Base-by-base conservation (phyloP, 1,140 invertebrate genomes). In the Orius insidiosus region DNA sequence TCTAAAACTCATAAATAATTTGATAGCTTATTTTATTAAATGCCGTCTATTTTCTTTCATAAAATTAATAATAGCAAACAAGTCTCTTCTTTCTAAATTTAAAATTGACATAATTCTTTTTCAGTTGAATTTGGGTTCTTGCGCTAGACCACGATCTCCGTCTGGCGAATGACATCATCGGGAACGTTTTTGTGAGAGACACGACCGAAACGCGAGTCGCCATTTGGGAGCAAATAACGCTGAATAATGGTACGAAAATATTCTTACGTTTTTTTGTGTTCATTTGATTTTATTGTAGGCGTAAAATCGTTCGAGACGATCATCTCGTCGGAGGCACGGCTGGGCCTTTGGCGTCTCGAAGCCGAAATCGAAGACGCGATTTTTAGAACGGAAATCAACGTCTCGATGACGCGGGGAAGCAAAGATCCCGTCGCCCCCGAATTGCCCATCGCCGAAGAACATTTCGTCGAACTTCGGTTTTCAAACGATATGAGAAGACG, bases 401-500 rank as follows among this genome's bases (percentile, higher is more conserved):
- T 70, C 0, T 63, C 58, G 0, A 42, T 51, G 24, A 41, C 41
- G 2, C 33, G 53, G 35, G 57, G 53, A 1, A 48, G 50, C n/a
- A 47, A 41, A 13, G 52, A 55, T 32, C 54, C 53, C 2, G 47
- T 49, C 9, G 46, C 48, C 9, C 60, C 67, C 1, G 70, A 71
- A 35, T 63, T 71, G 0, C 68, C 71, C 2, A 72, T 71, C 8
- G 71, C 70, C 30, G 72, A 76, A 54, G 71, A 74, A 54, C 73
- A 76, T 53, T 76, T 70, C 53, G 74, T 76, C 1, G 72, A 76
- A 52, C 60, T 76, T 36, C 58, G 70, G 14, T 76, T 76, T 50
- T 69, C 71, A 18, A 66, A 64, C 16, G 72, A 70, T 47, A 76
- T 74, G 69, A 54, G 71, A 10, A 57, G 72, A 14, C 56, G 70